Evolutionary conservation across 37 sponge, comb jelly and placozoan species (phyloP).

Genomic region (Eunapius fragilis): DNA sequence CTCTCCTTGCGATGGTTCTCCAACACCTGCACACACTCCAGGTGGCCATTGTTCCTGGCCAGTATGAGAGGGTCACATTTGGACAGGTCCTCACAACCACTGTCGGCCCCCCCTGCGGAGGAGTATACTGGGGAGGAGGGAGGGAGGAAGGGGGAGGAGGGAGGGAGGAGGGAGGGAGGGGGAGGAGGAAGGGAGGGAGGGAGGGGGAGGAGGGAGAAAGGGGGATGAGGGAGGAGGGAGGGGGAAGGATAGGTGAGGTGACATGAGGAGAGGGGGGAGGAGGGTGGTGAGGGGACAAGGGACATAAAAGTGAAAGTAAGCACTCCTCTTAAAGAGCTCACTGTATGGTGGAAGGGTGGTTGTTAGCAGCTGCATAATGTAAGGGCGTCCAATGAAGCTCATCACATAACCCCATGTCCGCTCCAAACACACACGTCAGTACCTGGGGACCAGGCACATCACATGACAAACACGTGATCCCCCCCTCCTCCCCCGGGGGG

Average conservation of each 20-base stretch:
- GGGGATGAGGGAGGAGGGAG: background rate
- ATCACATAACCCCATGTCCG: slow-evolving; percentile 9
- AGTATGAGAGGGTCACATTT: too few species aligned
- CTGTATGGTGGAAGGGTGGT: slow-evolving; percentile 19
- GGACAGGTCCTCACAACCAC: background rate
- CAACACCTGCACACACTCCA: slow-evolving; percentile 3
- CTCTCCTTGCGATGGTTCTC: background rate
- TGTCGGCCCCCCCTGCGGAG: too few species aligned
- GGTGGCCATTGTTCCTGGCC: too few species aligned
- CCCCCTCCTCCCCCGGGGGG: background rate
- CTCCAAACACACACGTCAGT: slow-evolving; percentile 82
- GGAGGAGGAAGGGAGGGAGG: background rate
- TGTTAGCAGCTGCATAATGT: slow-evolving; percentile 55
- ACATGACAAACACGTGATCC: background rate
- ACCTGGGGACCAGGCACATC: slow-evolving; percentile 24
- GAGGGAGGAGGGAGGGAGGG: background rate
- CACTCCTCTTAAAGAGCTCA: too few species aligned
- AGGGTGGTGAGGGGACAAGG: too few species aligned
- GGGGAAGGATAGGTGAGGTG: background rate
- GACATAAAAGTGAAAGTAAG: too few species aligned
- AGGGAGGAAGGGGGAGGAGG: background rate
- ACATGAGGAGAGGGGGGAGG: background rate
- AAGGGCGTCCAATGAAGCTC: slow-evolving; percentile 39
- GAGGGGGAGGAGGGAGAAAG: background rate
- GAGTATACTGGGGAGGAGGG: too few species aligned